Percentiles rank a stretch among this genome's conserved stretches.
Evolutionary conservation across 2,888 invertebrate species (phyloP).

Genomic region (Coenonympha glycerion): DNA sequence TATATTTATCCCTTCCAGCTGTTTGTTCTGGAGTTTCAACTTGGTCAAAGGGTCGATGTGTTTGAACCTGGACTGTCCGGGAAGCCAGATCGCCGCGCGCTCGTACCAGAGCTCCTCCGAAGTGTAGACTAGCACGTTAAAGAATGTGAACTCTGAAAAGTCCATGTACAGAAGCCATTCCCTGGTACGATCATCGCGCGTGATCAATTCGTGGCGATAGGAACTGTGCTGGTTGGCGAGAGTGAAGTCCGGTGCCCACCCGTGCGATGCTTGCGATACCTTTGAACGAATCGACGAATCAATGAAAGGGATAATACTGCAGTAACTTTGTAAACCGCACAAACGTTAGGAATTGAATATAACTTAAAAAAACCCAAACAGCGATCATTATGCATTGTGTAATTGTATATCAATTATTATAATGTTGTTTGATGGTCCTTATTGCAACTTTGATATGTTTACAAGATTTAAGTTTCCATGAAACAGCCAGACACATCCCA

Average conservation of each 20-base stretch:
- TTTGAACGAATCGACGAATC: neutral
- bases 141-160: constrained; percentile 46
- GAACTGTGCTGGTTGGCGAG: constrained; percentile 52
- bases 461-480: no score
- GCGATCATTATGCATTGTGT: no score
- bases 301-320: neutral
- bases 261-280: constrained; percentile 38
- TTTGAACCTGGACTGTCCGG: constrained; percentile 53
- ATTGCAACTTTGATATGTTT: no score
- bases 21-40: constrained; percentile 55
- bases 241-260: constrained; percentile 55
- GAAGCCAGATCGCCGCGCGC: constrained; percentile 64
- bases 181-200: constrained; percentile 46
- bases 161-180: constrained; percentile 56
- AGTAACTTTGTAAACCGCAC: neutral
- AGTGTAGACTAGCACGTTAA: constrained; percentile 56
- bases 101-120: constrained; percentile 65
- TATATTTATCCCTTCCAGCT: constrained; percentile 46
- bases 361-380: no score
- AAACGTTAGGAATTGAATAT: neutral
- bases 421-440: no score
- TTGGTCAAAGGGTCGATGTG: constrained; percentile 54
- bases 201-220: constrained; percentile 51
- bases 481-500: no score
- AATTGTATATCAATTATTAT: no score